phyloP scores from a whole-genome alignment of 2,113 vertebrate genomes.

The Chaetops frenatus region DNA sequence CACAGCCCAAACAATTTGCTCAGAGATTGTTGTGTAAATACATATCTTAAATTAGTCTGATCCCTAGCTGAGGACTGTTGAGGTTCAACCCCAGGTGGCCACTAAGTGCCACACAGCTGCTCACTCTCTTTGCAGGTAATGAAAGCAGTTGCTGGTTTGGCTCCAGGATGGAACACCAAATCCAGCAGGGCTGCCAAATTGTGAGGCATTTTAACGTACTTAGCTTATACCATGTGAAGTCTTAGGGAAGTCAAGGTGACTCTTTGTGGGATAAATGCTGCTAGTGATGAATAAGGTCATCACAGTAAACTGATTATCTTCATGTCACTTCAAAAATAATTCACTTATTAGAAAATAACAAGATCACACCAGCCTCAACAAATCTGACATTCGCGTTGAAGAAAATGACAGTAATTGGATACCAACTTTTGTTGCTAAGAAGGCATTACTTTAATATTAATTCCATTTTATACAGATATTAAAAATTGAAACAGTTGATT shows the following conservation, averaged over 20 bases:
- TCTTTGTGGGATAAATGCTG: neutral
- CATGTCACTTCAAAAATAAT: conserved; percentile 6
- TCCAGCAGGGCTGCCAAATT: neutral
- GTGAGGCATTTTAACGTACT: neutral
- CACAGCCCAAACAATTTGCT: neutral
- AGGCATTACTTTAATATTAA: neutral
- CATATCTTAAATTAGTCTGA: rapidly evolving
- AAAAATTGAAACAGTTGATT: neutral
- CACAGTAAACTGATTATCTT: neutral
- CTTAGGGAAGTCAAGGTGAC: conserved; percentile 6
- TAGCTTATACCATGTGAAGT: neutral
- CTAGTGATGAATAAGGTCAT: neutral
- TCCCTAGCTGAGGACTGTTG: neutral
- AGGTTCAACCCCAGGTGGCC: neutral
- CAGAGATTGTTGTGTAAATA: neutral
- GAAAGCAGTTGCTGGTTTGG: neutral
- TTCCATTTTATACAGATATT: neutral
- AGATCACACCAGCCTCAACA: neutral
- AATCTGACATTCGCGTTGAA: neutral
- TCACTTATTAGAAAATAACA: neutral
- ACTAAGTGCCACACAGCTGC: neutral
- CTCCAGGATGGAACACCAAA: neutral
- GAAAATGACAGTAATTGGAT: conserved; percentile 4
- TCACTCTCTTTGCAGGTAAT: neutral
- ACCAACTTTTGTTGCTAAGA: neutral